Percentiles rank a stretch among this genome's conserved stretches.
Evolutionary conservation across 2,113 vertebrate genomes (phyloP).

Genomic region (Setophaga kirtlandii): DNA sequence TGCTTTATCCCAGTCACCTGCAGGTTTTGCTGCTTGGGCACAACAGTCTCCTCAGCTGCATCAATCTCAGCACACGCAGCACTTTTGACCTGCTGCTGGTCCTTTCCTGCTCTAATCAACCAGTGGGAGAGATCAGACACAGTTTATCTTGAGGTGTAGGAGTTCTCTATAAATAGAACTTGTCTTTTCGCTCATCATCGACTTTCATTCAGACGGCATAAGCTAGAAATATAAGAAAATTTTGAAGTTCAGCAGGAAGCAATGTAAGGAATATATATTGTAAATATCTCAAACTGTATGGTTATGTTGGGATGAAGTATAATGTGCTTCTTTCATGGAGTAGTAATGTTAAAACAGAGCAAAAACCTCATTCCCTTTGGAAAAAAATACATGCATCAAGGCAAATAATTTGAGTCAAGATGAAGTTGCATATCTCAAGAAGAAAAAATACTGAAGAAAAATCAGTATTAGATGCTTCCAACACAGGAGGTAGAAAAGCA

Average conservation of each 20-base stretch:
- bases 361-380: not conserved
- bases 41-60: not conserved
- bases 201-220: conserved; percentile 2
- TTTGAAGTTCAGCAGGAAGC: not conserved
- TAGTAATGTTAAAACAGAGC: not conserved
- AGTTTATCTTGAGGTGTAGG: not conserved
- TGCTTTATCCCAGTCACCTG: not conserved
- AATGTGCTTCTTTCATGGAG: not conserved
- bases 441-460: not conserved
- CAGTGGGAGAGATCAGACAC: not conserved
- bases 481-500: not conserved
- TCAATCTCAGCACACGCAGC: fast-evolving
- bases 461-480: not conserved
- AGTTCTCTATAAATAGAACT: not conserved
- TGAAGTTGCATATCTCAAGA: not conserved
- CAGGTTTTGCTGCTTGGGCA: not conserved
- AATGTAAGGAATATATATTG: not conserved
- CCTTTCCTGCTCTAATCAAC: not conserved
- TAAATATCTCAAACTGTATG: not conserved
- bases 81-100: not conserved
- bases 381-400: not conserved
- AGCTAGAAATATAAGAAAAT: not conserved
- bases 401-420: not conserved
- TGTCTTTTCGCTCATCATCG: not conserved
- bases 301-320: not conserved